A percentile compares a stretch with the other conserved stretches of the same genome.
Conservation (phyloP, 2,888 invertebrate genomes). For the Labia minor region DNA sequence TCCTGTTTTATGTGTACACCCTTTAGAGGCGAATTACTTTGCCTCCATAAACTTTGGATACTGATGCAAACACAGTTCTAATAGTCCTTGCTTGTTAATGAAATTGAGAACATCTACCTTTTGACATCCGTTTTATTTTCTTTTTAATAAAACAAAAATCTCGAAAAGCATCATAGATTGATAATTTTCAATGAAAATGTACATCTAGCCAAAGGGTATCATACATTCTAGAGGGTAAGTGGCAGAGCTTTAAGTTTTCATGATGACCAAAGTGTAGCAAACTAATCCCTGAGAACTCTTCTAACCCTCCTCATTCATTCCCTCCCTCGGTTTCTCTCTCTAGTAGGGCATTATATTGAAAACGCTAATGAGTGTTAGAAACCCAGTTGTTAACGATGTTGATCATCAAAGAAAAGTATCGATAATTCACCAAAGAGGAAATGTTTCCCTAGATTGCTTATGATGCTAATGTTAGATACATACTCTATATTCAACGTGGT, state of each 20-base stretch:
- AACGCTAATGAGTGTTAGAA: constrained; percentile 2
- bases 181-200: background rate
- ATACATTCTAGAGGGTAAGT: background rate
- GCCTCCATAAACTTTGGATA: background rate
- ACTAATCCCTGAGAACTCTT: background rate
- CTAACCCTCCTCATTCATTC: no score
- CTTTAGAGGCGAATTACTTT: background rate
- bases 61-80: background rate
- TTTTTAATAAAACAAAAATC: background rate
- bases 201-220: background rate
- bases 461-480: background rate
- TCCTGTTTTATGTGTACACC: background rate
- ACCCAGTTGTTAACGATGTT: background rate
- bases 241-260: background rate
- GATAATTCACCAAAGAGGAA: background rate
- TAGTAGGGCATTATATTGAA: background rate
- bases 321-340: background rate
- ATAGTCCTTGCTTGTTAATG: background rate
- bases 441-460: background rate
- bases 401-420: constrained; percentile 1
- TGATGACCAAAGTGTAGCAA: background rate
- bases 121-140: background rate
- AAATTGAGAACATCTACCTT: background rate
- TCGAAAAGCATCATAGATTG: background rate
- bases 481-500: no score